phyloP scores from a whole-genome alignment of 53 echinoderm and acorn worm genomes.

The Arbacia lixula region DNA sequence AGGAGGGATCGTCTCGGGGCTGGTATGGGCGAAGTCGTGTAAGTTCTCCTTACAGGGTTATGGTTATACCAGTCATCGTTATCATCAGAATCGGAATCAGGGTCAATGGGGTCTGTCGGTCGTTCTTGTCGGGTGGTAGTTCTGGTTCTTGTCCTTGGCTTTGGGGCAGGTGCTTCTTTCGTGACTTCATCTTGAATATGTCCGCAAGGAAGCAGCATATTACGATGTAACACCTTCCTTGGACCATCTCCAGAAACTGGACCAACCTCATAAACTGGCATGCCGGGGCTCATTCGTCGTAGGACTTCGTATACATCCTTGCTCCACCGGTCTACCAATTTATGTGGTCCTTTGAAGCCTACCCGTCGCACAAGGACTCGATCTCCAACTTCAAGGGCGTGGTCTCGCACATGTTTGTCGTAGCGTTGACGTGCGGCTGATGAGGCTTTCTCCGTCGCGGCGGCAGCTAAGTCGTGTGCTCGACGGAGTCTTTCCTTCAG shows the following conservation, averaged over 20 bases:
- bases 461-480: slow-evolving; percentile 59
- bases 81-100: too few relatives aligned
- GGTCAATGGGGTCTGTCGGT: too few relatives aligned
- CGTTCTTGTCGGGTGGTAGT: too few relatives aligned
- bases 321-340: slow-evolving; percentile 56
- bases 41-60: too few relatives aligned
- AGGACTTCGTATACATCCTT: slow-evolving; percentile 23
- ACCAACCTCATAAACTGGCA: not conserved
- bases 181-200: not conserved
- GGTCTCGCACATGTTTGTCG: slow-evolving; percentile 45
- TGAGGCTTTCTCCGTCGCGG: slow-evolving; percentile 43
- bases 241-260: not conserved
- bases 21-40: too few relatives aligned
- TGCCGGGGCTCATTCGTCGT: slow-evolving; percentile 26
- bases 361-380: slow-evolving; percentile 49
- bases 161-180: too few relatives aligned
- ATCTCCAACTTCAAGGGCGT: slow-evolving; percentile 32
- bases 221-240: not conserved
- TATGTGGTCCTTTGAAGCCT: slow-evolving; percentile 24
- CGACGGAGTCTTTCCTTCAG: slow-evolving; percentile 29
- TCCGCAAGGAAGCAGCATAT: not conserved
- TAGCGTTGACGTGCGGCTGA: slow-evolving; percentile 19
- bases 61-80: too few relatives aligned
- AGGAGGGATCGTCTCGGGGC: too few relatives aligned
- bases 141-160: too few relatives aligned